Conservation (phyloP, 2,888 invertebrate genomes). For the Leucoptera coffeella region DNA sequence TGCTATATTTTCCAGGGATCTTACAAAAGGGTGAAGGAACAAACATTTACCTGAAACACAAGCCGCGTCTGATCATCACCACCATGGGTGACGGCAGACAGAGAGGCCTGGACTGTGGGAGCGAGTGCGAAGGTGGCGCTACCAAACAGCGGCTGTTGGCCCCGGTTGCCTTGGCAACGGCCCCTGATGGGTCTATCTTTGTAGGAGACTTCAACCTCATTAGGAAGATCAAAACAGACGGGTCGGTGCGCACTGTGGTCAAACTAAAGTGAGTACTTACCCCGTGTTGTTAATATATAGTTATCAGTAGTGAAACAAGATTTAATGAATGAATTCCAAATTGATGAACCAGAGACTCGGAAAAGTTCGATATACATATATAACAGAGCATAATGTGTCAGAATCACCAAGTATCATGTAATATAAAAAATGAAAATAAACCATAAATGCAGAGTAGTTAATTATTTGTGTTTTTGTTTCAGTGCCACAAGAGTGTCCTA, state of each 20-base stretch:
- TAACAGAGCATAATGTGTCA: no score
- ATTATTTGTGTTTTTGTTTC: slow-evolving; percentile 13
- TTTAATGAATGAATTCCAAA: neutral
- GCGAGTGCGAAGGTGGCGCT: slow-evolving; percentile 74
- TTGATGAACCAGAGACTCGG: no score
- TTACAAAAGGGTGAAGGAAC: slow-evolving; percentile 97
- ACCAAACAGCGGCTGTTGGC: slow-evolving; percentile 77
- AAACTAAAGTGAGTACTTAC: slow-evolving; percentile 65
- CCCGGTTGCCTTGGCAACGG: slow-evolving; percentile 87
- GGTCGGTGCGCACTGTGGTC: slow-evolving; percentile 73
- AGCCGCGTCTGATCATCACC: slow-evolving; percentile 84
- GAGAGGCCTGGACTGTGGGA: slow-evolving; percentile 73
- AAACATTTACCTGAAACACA: slow-evolving; percentile 89
- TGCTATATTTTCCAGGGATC: slow-evolving; percentile 58
- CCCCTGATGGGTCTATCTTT: slow-evolving; percentile 89
- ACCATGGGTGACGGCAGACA: slow-evolving; percentile 90
- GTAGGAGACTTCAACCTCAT: slow-evolving; percentile 95
- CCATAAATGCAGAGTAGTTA: no score
- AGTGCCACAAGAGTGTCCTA: slow-evolving; percentile 92
- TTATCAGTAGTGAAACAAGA: neutral
- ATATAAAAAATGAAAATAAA: no score
- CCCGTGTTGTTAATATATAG: neutral
- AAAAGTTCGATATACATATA: no score
- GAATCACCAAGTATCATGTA: no score
- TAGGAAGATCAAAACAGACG: slow-evolving; percentile 79